Evolutionary conservation across 2,888 invertebrate species (phyloP).

Genomic region (Mamestra brassicae): DNA sequence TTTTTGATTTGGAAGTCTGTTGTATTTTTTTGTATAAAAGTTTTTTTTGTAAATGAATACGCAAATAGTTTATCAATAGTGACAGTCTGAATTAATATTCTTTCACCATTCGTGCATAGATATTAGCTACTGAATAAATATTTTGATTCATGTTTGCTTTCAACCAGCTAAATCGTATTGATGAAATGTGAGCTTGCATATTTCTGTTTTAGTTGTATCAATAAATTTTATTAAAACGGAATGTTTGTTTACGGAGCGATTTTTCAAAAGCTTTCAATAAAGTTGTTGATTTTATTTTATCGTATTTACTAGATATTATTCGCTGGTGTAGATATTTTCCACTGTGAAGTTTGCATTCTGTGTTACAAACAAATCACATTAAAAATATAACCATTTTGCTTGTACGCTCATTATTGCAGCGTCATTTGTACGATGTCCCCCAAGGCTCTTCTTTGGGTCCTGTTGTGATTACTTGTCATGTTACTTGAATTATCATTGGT

Average conservation of each 20-base stretch:
- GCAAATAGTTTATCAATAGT: not conserved
- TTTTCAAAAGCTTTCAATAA: constrained; percentile 22
- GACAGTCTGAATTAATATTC: constrained; percentile 2
- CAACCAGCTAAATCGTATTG: constrained; percentile 4
- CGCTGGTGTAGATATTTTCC: not conserved
- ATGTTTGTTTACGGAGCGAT: not conserved
- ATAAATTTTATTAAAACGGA: constrained; percentile 1
- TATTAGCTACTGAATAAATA: constrained; percentile 13
- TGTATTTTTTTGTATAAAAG: too few relatives aligned
- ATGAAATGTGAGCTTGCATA: constrained; percentile 31
- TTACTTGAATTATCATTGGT: not conserved
- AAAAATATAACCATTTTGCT: not conserved
- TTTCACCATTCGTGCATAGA: not conserved
- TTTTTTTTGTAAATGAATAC: too few relatives aligned
- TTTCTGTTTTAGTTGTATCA: not conserved
- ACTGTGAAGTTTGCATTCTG: not conserved
- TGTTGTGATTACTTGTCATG: not conserved
- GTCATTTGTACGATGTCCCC: not conserved
- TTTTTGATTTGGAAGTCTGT: too few relatives aligned
- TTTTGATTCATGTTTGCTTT: constrained; percentile 15
- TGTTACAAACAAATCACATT: not conserved
- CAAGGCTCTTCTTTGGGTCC: constrained; percentile 11
- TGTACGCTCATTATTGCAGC: not conserved
- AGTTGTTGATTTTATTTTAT: not conserved
- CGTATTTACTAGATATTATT: not conserved